Base-by-base conservation (phyloP, 2,888 invertebrate genomes). In the Suillia variegata region DNA sequence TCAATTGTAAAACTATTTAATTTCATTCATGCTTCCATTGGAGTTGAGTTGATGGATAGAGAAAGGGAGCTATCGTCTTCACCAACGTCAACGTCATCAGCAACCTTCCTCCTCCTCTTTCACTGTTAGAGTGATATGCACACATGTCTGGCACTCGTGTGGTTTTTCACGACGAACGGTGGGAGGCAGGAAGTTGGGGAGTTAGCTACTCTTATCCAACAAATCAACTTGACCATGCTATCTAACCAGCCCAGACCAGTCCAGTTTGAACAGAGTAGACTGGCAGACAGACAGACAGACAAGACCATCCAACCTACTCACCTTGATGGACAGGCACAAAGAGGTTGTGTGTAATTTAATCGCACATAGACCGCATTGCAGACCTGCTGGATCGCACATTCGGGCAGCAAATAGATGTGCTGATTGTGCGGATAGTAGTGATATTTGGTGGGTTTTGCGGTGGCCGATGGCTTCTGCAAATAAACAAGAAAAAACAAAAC, bases 351-450 rank as follows among this genome's bases (percentile, higher is more conserved):
- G 84, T 93, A 94, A 84, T 96, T 95, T 67, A 95, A 84, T 61
- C 95, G 86, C 59, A 94, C 92, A 84, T 95, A 96, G 63, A 96
- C 94, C 1, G 96, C 95, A 81, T 94, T 95, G 84, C 95, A 96
- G 68, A 89, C 92, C 86, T 96, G 95, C 84, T 96, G 95, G 73
- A 95, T 93, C 67, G 95, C 95, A 83, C 96, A 96, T 84, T 95
- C 95, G 64, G 95, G 95, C 71, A 96, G 85, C 75, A 94, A 84
- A 84, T 94, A 94, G 77, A 94, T 92, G 83, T 94, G 94, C 83
- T 94, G 94, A 83, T 94, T 94, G 84, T 94, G 94, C 26, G 94
- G 94, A 82, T 94, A 94, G 84, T 94, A 94, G 82, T 95, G 94
- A 83, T 95, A 94, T 84, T 94, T 94, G 65, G 94, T 94, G 22